Conservation (phyloP, 2,113 vertebrate genomes). For the Egretta garzetta region DNA sequence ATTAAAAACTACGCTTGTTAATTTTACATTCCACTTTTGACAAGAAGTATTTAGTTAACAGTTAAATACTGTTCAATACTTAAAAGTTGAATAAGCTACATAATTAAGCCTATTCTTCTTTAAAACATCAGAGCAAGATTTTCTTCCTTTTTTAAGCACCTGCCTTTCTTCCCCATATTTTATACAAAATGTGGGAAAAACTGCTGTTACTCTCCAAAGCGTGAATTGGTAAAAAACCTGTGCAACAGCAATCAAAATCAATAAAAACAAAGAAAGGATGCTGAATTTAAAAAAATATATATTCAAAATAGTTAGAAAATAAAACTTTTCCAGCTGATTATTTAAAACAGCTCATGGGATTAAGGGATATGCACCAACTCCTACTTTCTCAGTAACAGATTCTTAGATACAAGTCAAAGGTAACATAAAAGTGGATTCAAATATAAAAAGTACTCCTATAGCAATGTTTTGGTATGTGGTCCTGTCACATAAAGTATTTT, state of each 20-base stretch:
- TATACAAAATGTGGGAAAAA: not conserved
- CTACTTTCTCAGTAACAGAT: not conserved
- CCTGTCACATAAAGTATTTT: not conserved
- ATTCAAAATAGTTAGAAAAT: not conserved
- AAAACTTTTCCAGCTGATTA: not conserved
- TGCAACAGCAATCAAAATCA: not conserved
- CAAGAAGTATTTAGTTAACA: not conserved
- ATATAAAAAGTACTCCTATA: not conserved
- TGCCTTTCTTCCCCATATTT: not conserved
- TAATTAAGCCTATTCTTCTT: not conserved
- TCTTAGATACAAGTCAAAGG: not conserved
- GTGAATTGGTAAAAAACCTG: not conserved
- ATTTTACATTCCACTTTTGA: not conserved
- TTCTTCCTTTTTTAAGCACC: not conserved
- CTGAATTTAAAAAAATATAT: not conserved
- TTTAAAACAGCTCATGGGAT: not conserved
- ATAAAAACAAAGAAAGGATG: not conserved
- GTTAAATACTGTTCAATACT: not conserved
- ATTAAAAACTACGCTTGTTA: not conserved
- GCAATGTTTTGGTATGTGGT: not conserved
- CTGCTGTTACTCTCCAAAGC: not conserved
- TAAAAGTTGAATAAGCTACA: not conserved
- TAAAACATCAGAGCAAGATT: not conserved
- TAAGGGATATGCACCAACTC: not conserved
- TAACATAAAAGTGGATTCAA: not conserved